Conservation (phyloP, 2,888 invertebrate genomes). For the Amphimallon solstitiale region DNA sequence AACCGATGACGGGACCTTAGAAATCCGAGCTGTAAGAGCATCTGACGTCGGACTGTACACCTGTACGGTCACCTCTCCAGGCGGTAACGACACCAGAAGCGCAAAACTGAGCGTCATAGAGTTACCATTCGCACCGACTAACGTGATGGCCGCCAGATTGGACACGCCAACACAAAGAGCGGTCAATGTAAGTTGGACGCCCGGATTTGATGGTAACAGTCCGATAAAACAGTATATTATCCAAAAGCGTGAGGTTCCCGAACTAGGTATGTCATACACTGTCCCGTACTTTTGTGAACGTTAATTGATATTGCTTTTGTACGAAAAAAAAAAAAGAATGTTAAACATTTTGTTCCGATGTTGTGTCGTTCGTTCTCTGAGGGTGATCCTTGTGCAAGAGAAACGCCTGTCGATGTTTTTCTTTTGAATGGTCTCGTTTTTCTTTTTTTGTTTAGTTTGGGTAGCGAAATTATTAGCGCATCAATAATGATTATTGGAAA, state of each 20-base stretch:
- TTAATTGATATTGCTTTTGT: slow-evolving; percentile 57
- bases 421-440: background rate
- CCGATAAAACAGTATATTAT: slow-evolving; percentile 92
- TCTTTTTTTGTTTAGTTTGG: no score
- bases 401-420: background rate
- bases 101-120: slow-evolving; percentile 91
- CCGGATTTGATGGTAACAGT: slow-evolving; percentile 97
- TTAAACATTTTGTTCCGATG: background rate
- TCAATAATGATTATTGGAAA: background rate
- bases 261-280: slow-evolving; percentile 73
- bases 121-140: slow-evolving; percentile 92
- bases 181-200: slow-evolving; percentile 93
- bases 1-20: slow-evolving; percentile 84
- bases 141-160: slow-evolving; percentile 79
- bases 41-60: slow-evolving; percentile 95
- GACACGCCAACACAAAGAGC: slow-evolving; percentile 76
- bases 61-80: slow-evolving; percentile 88
- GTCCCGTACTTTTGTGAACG: slow-evolving; percentile 31
- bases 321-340: slow-evolving; percentile 36
- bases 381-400: no score
- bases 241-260: slow-evolving; percentile 89
- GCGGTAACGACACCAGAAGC: slow-evolving; percentile 91
- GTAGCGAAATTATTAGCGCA: no score
- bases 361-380: no score
- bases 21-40: slow-evolving; percentile 88